Percentiles rank a stretch among this genome's conserved stretches.
Evolutionary conservation across 1,140 invertebrate genomes (phyloP).

Genomic region (Penaeus chinensis): DNA sequence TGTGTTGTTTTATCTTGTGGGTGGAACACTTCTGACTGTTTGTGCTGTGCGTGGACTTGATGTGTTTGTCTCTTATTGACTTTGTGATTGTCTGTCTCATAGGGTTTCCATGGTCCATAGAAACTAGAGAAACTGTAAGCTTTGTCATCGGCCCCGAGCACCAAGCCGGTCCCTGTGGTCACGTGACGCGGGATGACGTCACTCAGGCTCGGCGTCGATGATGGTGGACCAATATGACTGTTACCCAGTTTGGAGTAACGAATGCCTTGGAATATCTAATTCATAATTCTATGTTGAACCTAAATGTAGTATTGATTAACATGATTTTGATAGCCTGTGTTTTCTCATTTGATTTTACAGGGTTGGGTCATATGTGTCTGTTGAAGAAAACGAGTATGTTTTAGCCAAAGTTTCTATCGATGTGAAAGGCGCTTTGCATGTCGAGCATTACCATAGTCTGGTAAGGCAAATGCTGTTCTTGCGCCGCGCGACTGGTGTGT

Average conservation of each 20-base stretch:
- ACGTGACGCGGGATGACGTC: too few relatives aligned
- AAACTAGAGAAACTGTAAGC: not conserved
- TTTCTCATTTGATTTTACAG: not conserved
- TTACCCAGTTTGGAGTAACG: slow-evolving; percentile 43
- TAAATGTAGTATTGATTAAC: slow-evolving; percentile 20
- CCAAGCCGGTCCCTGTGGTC: too few relatives aligned
- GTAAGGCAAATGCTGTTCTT: not conserved
- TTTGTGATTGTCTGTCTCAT: slow-evolving; percentile 46
- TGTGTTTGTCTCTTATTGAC: slow-evolving; percentile 59
- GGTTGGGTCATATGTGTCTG: too few relatives aligned
- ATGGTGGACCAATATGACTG: not conserved
- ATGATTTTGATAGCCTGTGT: not conserved
- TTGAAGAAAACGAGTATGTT: too few relatives aligned
- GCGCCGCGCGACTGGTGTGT: too few relatives aligned
- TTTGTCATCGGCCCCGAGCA: too few relatives aligned
- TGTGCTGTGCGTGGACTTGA: slow-evolving; percentile 59
- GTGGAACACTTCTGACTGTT: slow-evolving; percentile 56
- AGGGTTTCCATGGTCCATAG: slow-evolving; percentile 38
- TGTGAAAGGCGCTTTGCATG: too few relatives aligned
- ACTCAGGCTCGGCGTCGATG: not conserved
- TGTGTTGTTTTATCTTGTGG: slow-evolving; percentile 57
- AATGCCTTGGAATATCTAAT: slow-evolving; percentile 58
- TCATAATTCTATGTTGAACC: slow-evolving; percentile 43
- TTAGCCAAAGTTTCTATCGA: too few relatives aligned
- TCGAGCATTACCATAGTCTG: not conserved